Evolutionary conservation across 2,888 invertebrate species (phyloP).

Genomic region (Ophioninae sp.): DNA sequence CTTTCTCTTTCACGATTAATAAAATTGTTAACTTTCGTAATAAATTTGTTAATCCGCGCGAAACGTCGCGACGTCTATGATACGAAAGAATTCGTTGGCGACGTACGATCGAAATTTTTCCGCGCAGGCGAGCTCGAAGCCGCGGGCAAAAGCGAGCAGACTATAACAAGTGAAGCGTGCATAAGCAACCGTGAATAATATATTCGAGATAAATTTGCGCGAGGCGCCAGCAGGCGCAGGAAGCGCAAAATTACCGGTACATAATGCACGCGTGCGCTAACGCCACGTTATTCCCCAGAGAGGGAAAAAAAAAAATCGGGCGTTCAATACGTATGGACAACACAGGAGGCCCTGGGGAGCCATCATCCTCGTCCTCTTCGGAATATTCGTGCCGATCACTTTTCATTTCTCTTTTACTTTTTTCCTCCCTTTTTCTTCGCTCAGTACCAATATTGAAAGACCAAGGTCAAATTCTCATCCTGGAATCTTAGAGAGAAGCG

Average conservation of each 20-base stretch:
- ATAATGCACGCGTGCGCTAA: neutral
- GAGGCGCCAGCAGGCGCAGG: slow-evolving; percentile 42
- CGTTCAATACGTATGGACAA: neutral
- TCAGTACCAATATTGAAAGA: slow-evolving; percentile 9
- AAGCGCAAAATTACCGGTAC: slow-evolving; percentile 9
- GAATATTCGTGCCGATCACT: slow-evolving; percentile 12
- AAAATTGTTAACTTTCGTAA: neutral
- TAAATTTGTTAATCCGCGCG: neutral
- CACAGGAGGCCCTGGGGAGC: slow-evolving; percentile 1
- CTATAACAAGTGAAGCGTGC: slow-evolving; percentile 49
- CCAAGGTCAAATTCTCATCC: slow-evolving; percentile 5
- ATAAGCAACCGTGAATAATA: slow-evolving; percentile 48
- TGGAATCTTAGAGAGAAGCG: neutral
- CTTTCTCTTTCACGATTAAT: too few species aligned
- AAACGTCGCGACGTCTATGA: neutral
- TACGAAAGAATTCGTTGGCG: neutral
- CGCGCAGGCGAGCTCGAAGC: neutral
- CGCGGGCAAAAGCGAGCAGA: slow-evolving; percentile 2
- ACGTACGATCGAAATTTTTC: neutral
- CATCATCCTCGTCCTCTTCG: slow-evolving; percentile 5
- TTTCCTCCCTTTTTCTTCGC: neutral
- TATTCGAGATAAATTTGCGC: slow-evolving; percentile 33
- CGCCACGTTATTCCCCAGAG: neutral
- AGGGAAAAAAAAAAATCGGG: slow-evolving; percentile 2
- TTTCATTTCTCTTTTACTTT: neutral